A percentile compares a stretch with the other conserved stretches of the same genome.
Conservation (phyloP, 2,113 vertebrate species). For the Acrocephalus kingi region DNA sequence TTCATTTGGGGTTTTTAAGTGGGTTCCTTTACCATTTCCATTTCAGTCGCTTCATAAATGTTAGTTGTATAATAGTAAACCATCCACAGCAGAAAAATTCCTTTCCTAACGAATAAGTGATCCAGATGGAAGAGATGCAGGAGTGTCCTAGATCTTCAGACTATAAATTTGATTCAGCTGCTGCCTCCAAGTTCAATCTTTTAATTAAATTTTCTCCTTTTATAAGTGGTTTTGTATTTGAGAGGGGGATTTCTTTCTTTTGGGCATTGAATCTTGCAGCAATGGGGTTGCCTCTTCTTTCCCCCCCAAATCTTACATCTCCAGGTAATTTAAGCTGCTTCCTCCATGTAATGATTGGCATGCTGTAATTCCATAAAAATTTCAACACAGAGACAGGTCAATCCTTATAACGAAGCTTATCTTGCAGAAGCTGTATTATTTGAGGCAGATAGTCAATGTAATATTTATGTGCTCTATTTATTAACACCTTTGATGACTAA, state of each 20-base stretch:
- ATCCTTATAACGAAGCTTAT: background rate
- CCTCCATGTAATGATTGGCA: background rate
- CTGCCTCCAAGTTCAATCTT: constrained; percentile 19
- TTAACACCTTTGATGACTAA: background rate
- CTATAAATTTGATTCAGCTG: background rate
- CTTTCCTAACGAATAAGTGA: background rate
- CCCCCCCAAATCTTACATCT: background rate
- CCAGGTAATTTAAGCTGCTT: background rate
- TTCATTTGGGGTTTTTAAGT: background rate
- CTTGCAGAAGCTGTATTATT: background rate
- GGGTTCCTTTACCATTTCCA: background rate
- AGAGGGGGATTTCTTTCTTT: background rate
- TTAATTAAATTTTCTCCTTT: constrained; percentile 11
- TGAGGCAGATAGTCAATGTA: background rate
- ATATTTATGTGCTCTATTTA: background rate
- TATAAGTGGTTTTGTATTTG: background rate
- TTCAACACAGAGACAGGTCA: background rate
- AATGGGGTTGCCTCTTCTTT: background rate
- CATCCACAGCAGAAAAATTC: background rate
- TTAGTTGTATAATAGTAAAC: background rate
- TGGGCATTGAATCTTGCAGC: background rate
- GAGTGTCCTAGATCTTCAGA: background rate
- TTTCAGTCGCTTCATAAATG: background rate
- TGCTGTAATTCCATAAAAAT: background rate
- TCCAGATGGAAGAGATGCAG: background rate